phyloP scores from a whole-genome alignment of 2,797 vertebrate genomes.

The Eutrigla gurnardus region DNA sequence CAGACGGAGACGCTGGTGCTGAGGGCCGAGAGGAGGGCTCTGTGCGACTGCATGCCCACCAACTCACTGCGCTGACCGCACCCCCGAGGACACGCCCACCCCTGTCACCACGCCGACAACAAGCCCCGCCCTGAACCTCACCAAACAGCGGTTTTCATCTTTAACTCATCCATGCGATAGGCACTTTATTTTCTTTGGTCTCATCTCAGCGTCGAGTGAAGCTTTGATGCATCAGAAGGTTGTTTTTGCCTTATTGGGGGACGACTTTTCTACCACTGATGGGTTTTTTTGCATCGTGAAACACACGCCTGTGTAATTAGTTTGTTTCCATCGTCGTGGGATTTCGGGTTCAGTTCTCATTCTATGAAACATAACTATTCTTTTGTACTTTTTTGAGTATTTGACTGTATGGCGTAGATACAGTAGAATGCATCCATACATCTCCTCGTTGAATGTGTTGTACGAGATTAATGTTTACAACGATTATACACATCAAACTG shows the following conservation, averaged over 20 bases:
- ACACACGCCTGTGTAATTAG: conserved; percentile 27
- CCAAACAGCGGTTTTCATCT: conserved; percentile 48
- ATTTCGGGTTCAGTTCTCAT: conserved; percentile 23
- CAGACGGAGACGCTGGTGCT: conserved; percentile 94
- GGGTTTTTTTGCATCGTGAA: conserved; percentile 39
- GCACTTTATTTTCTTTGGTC: conserved; percentile 74
- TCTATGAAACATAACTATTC: conserved; percentile 43
- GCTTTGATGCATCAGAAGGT: conserved; percentile 40
- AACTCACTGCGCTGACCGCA: conserved; percentile 84
- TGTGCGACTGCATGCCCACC: conserved; percentile 91
- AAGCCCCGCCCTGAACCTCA: conserved; percentile 47
- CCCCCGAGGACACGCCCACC: conserved; percentile 29
- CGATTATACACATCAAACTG: conserved; percentile 71
- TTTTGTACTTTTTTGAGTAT: conserved; percentile 61
- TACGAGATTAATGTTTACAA: conserved; percentile 71
- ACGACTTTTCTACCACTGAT: conserved; percentile 52
- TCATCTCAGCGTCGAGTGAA: conserved; percentile 30
- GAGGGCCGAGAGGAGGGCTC: conserved; percentile 89
- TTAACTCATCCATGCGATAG: conserved; percentile 51
- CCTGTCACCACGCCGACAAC: conserved; percentile 9
- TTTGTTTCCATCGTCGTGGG: conserved; percentile 16
- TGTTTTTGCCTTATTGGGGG: conserved; percentile 41
- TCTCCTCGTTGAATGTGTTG: conserved; percentile 61
- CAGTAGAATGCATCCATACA: conserved; percentile 51
- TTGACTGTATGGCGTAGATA: conserved; percentile 66